These are phyloP conservation scores for Chionodraco myersi DNA, from an alignment of 2,113 vertebrate genomes.

Conservation along the genomic window DNA sequence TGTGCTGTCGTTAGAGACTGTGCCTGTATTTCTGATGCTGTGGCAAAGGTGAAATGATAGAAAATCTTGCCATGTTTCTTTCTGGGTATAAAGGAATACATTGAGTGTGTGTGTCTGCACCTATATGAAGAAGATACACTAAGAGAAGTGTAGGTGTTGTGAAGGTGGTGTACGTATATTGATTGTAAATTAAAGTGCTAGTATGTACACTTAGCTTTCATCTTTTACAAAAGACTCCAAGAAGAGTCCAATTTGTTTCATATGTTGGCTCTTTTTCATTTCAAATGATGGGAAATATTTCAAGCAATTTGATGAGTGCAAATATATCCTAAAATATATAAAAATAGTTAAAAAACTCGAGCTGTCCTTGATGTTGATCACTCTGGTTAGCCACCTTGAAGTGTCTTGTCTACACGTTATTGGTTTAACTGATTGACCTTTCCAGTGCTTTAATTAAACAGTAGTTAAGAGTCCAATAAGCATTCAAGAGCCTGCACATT, in stretches of 20 bases:
- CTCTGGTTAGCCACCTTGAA: neutral
- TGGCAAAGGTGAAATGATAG: neutral
- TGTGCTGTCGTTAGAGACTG: neutral
- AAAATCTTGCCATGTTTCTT: neutral
- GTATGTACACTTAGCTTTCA: neutral
- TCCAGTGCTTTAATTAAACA: neutral
- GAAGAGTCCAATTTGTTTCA: neutral
- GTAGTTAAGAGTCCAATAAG: neutral
- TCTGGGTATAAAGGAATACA: neutral
- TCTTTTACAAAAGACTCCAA: neutral
- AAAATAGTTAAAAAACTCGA: neutral
- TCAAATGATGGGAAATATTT: neutral
- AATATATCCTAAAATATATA: neutral
- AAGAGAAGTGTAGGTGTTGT: neutral
- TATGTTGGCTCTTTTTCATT: neutral
- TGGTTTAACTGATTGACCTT: constrained; percentile 17
- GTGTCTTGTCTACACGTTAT: neutral
- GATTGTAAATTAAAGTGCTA: neutral
- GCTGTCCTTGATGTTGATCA: neutral
- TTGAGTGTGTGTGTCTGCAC: neutral
- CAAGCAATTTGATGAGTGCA: neutral
- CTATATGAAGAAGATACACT: neutral
- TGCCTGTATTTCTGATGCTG: neutral
- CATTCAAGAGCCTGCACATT: neutral
- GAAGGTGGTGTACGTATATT: neutral